Evolutionary conservation across 2,113 vertebrate species (phyloP).

Genomic region (Romanogobio albipinnatus): DNA sequence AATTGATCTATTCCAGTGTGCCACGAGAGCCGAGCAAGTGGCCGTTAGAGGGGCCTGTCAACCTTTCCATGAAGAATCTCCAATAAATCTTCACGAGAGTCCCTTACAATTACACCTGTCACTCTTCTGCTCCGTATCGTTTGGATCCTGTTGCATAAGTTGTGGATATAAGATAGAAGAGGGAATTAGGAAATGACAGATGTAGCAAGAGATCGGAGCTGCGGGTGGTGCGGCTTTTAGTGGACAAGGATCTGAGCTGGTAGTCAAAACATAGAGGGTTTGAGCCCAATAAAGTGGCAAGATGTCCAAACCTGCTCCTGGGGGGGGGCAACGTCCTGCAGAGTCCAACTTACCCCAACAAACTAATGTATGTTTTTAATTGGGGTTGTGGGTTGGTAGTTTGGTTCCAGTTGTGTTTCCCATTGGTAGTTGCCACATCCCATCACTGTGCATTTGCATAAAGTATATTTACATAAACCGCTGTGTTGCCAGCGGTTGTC

Average conservation of each 20-base stretch:
- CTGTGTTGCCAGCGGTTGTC: background rate
- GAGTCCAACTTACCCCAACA: background rate
- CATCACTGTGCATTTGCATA: background rate
- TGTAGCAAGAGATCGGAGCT: background rate
- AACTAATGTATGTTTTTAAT: background rate
- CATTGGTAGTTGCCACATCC: background rate
- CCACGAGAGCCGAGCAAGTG: slow-evolving; percentile 3
- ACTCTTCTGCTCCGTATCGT: slow-evolving; percentile 8
- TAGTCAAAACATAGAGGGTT: background rate
- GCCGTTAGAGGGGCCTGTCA: slow-evolving; percentile 3
- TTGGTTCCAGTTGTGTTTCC: background rate
- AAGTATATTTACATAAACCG: background rate
- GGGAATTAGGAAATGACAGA: background rate
- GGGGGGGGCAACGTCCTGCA: background rate
- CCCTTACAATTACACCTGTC: slow-evolving; percentile 28
- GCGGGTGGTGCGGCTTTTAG: background rate
- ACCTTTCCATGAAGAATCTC: slow-evolving; percentile 23
- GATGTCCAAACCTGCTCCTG: background rate
- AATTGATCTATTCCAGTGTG: slow-evolving; percentile 51
- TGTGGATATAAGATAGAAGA: background rate
- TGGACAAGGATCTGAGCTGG: background rate
- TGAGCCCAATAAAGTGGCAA: background rate
- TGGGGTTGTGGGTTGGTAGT: background rate
- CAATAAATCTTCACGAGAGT: slow-evolving; percentile 11
- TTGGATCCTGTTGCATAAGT: slow-evolving; percentile 7